phyloP scores from a whole-genome alignment of 2,888 invertebrate genomes.

The Ommatoiulus sabulosus region DNA sequence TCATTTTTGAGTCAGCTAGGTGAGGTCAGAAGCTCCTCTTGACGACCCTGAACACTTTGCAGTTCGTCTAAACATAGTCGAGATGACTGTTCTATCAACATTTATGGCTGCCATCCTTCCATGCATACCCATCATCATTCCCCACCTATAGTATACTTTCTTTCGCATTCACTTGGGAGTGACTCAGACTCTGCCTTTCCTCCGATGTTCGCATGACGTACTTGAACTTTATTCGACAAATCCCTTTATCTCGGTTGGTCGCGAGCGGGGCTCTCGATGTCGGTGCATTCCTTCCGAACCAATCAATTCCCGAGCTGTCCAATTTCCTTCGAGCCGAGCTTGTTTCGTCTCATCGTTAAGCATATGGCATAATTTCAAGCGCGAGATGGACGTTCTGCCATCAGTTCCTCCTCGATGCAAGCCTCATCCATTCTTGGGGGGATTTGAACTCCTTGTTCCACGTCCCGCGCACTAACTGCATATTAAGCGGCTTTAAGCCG shows the following conservation, averaged over 20 bases:
- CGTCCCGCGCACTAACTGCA: conserved; percentile 28
- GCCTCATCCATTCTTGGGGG: conserved; percentile 14
- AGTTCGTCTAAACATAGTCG: too few relatives aligned
- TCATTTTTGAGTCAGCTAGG: too few relatives aligned
- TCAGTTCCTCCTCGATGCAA: background rate
- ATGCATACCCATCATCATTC: background rate
- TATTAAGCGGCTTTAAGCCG: conserved; percentile 36
- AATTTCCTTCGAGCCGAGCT: background rate
- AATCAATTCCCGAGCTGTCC: conserved; percentile 38
- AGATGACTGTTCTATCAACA: too few relatives aligned
- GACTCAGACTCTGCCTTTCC: background rate
- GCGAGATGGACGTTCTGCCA: background rate
- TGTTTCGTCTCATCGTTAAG: conserved; percentile 33
- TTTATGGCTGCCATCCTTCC: background rate
- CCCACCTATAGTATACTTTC: background rate
- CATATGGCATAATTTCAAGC: conserved; percentile 25
- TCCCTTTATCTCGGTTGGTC: conserved; percentile 4
- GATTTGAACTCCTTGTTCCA: background rate
- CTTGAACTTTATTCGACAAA: background rate
- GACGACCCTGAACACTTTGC: too few relatives aligned
- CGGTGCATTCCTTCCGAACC: background rate
- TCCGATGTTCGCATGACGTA: background rate
- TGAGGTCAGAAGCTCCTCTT: too few relatives aligned
- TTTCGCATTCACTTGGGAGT: background rate
- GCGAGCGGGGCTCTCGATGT: background rate